Base-by-base conservation (phyloP, 2,797 vertebrate genomes). In the Melanotaenia boesemani region DNA sequence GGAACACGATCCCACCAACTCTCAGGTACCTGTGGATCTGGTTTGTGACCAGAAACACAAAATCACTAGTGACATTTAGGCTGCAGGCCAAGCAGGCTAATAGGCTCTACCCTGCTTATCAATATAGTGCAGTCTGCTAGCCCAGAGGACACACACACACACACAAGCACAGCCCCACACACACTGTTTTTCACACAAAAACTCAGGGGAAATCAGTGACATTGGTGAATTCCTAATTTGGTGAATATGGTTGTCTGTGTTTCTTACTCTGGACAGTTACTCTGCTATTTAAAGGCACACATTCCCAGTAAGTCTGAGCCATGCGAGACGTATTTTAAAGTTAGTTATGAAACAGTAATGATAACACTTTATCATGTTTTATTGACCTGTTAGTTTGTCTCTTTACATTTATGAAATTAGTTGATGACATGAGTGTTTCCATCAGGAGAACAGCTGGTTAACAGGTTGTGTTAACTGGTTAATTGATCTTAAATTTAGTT, bases 41-140 rank as follows among this genome's bases (percentile, higher is more conserved):
- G 48, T 78, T 67, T 81, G 75, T 85, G 87, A 84, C 81, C 77
- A 70, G 73, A 78, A 74, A 86, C 46, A 72, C 69, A 85, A 80
- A 88, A 81, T 84, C 71, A 63, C 65, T 60, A 77, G 73, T 74
- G 77, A 81, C 75, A 81, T 71, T 83, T 66, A 84, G 70, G 79
- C 89, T 85, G 70, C 74, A 70, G 86, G 87, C 83, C 82, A 85
- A 83, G 81, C 70, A 70, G 79, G 81, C 79, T 89, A 89, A 91
- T 83, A 83, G 82, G 84, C 81, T 89, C 68, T 79, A 57, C 50
- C 56, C 73, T 76, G 73, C 90, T 90, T 91, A 91, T 92, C 86
- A 83, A 74, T 59, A 59, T 9, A 52, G 68, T 59, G 63, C 86
- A 82, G 83, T 80, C 77, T 87, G 66, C 55, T 60, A 80, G 64